phyloP scores from a whole-genome alignment of 64 coral and sea anemone species.

The Pocillopora verrucosa region DNA sequence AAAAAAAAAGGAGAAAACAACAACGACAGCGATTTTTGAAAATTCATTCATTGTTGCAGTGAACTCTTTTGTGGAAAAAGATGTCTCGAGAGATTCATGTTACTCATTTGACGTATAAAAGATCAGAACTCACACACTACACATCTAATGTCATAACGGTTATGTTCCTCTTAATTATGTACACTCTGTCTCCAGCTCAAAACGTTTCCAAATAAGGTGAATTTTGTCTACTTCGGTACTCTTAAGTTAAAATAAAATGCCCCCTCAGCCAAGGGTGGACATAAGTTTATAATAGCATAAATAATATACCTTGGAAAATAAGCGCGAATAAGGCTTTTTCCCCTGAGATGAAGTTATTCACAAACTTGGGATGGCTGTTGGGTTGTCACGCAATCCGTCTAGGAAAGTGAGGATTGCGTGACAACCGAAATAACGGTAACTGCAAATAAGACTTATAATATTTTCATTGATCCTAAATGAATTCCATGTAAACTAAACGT shows the following conservation, averaged over 20 bases:
- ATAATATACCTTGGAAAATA: conserved; percentile 45
- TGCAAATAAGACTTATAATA: neutral
- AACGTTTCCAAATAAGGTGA: neutral
- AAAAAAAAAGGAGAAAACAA: too few species aligned
- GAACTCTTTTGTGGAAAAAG: too few species aligned
- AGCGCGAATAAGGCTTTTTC: neutral
- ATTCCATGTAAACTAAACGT: neutral
- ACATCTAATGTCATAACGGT: neutral
- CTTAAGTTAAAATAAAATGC: conserved; percentile 26
- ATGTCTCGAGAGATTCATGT: too few species aligned
- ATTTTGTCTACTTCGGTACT: neutral
- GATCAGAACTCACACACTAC: neutral
- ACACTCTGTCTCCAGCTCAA: neutral
- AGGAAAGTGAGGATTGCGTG: neutral
- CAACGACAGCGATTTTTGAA: too few species aligned
- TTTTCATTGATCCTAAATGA: neutral
- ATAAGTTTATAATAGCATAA: conserved; percentile 40
- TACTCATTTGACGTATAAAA: too few species aligned
- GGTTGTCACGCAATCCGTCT: neutral
- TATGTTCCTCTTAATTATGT: neutral
- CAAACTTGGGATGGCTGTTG: neutral
- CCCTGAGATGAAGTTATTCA: neutral
- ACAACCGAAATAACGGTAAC: neutral
- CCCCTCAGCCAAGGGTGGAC: neutral
- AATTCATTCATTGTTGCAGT: too few species aligned